Conservation (phyloP, 2,888 invertebrate species). For the Micoletzkya japonica region DNA sequence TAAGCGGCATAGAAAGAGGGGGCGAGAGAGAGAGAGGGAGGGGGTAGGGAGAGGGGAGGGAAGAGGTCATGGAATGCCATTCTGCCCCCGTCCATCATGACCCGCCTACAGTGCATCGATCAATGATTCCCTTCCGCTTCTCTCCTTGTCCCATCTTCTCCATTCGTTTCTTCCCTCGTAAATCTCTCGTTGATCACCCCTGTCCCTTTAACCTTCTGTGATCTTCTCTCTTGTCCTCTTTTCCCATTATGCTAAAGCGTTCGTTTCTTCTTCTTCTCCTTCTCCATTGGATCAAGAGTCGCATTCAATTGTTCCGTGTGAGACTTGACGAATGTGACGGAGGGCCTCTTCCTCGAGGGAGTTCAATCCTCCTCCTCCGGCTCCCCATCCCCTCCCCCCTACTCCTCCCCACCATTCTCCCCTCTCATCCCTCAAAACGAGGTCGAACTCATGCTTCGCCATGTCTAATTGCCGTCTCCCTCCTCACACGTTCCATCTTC, state of each 20-base stretch:
- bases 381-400: background rate
- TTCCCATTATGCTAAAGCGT: background rate
- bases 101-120: conserved; percentile 9
- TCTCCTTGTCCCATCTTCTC: conserved; percentile 18
- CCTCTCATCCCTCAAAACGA: too few species aligned
- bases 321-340: background rate
- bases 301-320: conserved; percentile 21
- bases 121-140: conserved; percentile 19
- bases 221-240: conserved; percentile 8
- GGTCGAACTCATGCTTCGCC: too few species aligned
- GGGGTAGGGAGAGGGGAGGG: background rate
- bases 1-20: background rate
- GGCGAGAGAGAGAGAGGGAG: background rate
- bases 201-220: background rate
- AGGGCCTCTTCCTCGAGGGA: background rate
- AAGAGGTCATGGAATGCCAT: background rate
- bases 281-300: conserved; percentile 22
- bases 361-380: background rate
- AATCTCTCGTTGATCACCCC: conserved; percentile 18
- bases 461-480: too few species aligned
- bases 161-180: conserved; percentile 21
- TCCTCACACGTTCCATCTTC: too few species aligned
- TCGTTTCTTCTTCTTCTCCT: conserved; percentile 16
- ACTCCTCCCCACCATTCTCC: background rate
- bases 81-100: background rate